Conservation (phyloP, 2,888 invertebrate genomes). For the Congeria kusceri region DNA sequence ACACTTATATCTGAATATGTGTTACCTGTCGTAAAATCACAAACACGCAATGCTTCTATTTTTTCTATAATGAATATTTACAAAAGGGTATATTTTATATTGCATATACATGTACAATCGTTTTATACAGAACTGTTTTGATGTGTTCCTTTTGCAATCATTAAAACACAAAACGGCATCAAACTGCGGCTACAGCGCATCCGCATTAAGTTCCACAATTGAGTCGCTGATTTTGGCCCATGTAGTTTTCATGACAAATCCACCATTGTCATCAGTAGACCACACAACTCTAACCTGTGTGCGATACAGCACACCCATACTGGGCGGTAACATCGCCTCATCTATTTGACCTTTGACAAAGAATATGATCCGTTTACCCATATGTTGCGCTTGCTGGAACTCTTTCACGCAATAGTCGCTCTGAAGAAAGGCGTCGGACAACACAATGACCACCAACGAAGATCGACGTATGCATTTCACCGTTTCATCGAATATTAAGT, state of each 20-base stretch:
- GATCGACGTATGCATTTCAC: background rate
- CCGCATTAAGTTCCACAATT: too few relatives aligned
- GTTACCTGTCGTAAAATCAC: too few relatives aligned
- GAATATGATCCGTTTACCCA: background rate
- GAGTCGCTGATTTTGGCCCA: background rate
- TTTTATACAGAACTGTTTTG: too few relatives aligned
- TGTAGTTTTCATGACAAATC: background rate
- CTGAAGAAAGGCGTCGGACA: background rate
- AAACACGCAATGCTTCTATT: too few relatives aligned
- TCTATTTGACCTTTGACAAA: slow-evolving; percentile 3
- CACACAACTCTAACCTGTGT: background rate
- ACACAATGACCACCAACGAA: background rate
- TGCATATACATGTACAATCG: too few relatives aligned
- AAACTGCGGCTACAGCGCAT: too few relatives aligned
- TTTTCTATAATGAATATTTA: too few relatives aligned
- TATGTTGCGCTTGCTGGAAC: background rate
- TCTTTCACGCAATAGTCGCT: background rate
- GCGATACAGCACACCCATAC: background rate
- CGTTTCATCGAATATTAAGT: background rate
- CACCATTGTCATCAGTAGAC: background rate
- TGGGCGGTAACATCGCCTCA: background rate
- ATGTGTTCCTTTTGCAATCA: too few relatives aligned
- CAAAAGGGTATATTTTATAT: too few relatives aligned
- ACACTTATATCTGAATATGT: too few relatives aligned
- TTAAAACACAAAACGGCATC: too few relatives aligned